A percentile compares a stretch with the other conserved stretches of the same genome.
Conservation (phyloP, 2,797 vertebrate genomes). For the Vipera latastei region DNA sequence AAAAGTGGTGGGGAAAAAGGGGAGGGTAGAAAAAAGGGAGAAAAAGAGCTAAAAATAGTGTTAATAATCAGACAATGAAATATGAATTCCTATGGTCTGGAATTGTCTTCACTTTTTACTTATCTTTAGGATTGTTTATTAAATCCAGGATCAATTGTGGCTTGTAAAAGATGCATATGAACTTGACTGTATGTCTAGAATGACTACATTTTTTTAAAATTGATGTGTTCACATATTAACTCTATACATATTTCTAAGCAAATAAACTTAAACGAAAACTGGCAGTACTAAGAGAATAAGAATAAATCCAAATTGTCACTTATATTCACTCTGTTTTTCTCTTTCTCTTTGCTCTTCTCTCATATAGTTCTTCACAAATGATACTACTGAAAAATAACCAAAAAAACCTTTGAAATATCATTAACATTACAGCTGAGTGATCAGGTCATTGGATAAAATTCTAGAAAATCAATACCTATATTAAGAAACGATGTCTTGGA, state of each 20-base stretch:
- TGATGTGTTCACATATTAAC: not conserved
- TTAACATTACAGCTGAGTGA: conserved; percentile 49
- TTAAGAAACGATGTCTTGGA: conserved; percentile 61
- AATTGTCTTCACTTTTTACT: not conserved
- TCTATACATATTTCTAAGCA: not conserved
- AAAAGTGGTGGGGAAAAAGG: not conserved
- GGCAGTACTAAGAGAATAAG: conserved; percentile 18
- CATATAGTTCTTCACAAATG: not conserved
- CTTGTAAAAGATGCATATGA: not conserved
- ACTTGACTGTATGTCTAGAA: not conserved
- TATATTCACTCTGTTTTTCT: not conserved
- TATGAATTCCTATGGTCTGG: not conserved
- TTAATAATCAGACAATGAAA: not conserved
- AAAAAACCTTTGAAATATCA: conserved; percentile 60
- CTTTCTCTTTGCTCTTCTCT: not conserved
- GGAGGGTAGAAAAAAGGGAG: not conserved
- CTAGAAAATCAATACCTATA: conserved; percentile 68
- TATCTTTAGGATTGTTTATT: not conserved
- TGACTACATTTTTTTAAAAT: not conserved
- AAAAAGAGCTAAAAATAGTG: not conserved
- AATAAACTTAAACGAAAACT: not conserved
- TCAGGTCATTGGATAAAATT: conserved; percentile 65
- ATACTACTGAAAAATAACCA: not conserved
- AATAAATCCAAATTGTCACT: not conserved
- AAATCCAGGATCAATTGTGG: not conserved